Percentiles rank a stretch among this genome's conserved stretches.
phyloP scores from a whole-genome alignment of 2,888 invertebrate species.

The Halictus quadricinctus region DNA sequence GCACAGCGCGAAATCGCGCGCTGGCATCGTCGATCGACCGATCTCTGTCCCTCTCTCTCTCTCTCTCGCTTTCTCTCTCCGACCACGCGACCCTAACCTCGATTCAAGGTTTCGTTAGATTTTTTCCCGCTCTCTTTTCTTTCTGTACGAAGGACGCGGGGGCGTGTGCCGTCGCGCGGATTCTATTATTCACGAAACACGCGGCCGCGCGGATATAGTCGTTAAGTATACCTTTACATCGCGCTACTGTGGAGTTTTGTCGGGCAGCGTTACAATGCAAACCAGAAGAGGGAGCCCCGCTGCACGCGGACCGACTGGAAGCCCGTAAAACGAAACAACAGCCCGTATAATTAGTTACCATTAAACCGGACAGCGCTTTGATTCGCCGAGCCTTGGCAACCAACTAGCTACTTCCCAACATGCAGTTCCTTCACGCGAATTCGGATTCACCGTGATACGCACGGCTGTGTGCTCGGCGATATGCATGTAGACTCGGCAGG shows the following conservation, averaged over 20 bases:
- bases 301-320: neutral
- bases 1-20: conserved; percentile 1
- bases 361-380: conserved; percentile 8
- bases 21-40: conserved; percentile 48
- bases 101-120: conserved; percentile 27
- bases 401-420: neutral
- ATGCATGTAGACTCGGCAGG: neutral
- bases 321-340: conserved; percentile 6
- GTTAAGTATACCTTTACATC: conserved; percentile 30
- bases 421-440: neutral
- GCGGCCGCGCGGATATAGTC: conserved; percentile 5
- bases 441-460: neutral
- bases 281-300: neutral
- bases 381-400: neutral
- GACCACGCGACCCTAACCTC: conserved; percentile 52
- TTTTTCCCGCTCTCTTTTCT: neutral
- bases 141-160: conserved; percentile 5
- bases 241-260: conserved; percentile 14
- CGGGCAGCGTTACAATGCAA: neutral
- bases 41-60: conserved; percentile 26
- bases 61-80: neutral
- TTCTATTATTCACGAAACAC: conserved; percentile 43
- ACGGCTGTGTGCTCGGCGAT: neutral
- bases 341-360: conserved; percentile 29
- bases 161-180: conserved; percentile 4